A percentile compares a stretch with the other conserved stretches of the same genome.
Evolutionary conservation across 2,888 invertebrate species (phyloP).

Genomic region (Hypomecis atomaria): DNA sequence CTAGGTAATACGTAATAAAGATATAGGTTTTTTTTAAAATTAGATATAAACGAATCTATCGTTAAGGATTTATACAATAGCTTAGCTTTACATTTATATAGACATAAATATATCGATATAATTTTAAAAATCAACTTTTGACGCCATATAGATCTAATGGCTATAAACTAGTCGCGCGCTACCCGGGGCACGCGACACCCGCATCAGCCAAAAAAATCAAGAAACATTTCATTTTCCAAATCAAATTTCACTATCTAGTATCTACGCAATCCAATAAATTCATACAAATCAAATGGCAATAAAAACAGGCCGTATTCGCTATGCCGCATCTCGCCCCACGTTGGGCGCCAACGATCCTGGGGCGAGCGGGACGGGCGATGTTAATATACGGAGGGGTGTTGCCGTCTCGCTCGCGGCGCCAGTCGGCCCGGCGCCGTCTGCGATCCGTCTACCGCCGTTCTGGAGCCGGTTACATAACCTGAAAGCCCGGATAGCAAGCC

Average conservation of each 20-base stretch:
- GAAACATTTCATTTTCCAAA: conserved; percentile 24
- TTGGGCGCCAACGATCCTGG: conserved; percentile 64
- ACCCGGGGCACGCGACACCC: not conserved
- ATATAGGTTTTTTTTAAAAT: too few species aligned
- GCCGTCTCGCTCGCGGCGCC: conserved; percentile 74
- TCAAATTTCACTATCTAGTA: conserved; percentile 27
- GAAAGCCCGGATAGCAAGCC: conserved; percentile 35
- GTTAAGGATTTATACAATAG: too few species aligned
- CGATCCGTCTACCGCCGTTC: conserved; percentile 64
- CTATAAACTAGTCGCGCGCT: too few species aligned
- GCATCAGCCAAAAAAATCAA: conserved; percentile 10
- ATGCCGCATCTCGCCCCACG: conserved; percentile 48
- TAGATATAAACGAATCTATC: too few species aligned
- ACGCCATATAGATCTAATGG: too few species aligned
- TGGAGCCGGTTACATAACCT: conserved; percentile 76
- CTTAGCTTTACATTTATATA: too few species aligned
- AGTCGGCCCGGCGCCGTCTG: conserved; percentile 83
- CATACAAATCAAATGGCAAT: conserved; percentile 65
- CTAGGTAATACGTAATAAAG: too few species aligned
- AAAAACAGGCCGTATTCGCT: conserved; percentile 49
- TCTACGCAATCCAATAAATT: conserved; percentile 60
- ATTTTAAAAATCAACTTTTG: too few species aligned
- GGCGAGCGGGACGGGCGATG: conserved; percentile 51
- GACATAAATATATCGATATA: too few species aligned
- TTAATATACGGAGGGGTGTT: conserved; percentile 21